These are phyloP conservation scores for Cygnus atratus DNA, from an alignment of 2,113 vertebrate genomes.

Conservation along the genomic window DNA sequence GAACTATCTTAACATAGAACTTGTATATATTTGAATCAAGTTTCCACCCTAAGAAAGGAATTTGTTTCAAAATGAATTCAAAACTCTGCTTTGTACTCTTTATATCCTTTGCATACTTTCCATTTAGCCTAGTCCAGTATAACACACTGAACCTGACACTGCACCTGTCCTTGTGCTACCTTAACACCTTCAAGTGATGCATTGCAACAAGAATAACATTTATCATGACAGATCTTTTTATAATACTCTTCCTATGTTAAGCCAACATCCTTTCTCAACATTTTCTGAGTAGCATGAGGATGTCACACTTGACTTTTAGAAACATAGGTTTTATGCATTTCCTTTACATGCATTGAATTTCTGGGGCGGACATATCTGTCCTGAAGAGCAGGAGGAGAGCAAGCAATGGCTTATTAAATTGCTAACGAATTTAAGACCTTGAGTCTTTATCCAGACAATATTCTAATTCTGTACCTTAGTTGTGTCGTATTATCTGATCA, in stretches of 20 bases:
- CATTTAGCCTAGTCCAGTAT: not conserved
- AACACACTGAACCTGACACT: not conserved
- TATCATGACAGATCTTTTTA: not conserved
- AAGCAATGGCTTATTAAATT: not conserved
- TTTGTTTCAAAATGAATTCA: not conserved
- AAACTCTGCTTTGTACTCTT: not conserved
- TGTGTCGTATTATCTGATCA: not conserved
- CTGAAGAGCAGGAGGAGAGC: not conserved
- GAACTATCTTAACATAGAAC: conserved; percentile 38
- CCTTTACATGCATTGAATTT: not conserved
- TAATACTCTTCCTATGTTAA: not conserved
- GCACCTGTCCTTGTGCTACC: not conserved
- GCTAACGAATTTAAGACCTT: not conserved
- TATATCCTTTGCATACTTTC: not conserved
- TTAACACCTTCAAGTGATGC: not conserved
- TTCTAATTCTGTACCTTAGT: not conserved
- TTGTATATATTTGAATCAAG: not conserved
- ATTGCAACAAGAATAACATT: not conserved
- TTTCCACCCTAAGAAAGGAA: not conserved
- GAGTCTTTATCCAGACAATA: not conserved
- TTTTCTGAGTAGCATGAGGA: not conserved
- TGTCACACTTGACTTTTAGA: not conserved
- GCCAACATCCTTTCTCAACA: not conserved
- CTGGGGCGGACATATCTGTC: not conserved
- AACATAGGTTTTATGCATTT: not conserved